Conservation (phyloP, 2,888 invertebrate genomes). For the Omphaloscelis lunosa region DNA sequence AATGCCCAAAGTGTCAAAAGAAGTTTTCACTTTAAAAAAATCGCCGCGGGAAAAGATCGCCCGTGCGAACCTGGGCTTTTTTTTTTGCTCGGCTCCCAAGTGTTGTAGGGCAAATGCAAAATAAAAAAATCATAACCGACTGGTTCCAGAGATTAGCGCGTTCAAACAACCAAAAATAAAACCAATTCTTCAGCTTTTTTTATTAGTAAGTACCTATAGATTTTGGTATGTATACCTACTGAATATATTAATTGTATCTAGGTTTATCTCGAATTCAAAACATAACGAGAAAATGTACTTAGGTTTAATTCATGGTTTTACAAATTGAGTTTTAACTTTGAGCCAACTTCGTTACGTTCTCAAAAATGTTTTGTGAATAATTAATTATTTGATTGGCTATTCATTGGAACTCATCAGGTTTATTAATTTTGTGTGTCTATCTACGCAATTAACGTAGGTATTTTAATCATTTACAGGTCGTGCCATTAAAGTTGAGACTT, state of each 20-base stretch:
- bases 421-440: constrained; percentile 27
- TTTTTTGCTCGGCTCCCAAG: too few relatives aligned
- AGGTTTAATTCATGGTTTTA: constrained; percentile 44
- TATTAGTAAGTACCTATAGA: background rate
- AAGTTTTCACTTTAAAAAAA: too few relatives aligned
- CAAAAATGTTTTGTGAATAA: constrained; percentile 72
- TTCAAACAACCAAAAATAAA: too few relatives aligned
- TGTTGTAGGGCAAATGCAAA: too few relatives aligned
- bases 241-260: background rate
- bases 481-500: too few relatives aligned
- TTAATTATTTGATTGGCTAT: constrained; percentile 72
- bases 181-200: background rate
- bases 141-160: too few relatives aligned
- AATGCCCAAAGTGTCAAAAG: too few relatives aligned
- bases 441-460: constrained; percentile 12
- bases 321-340: constrained; percentile 68
- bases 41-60: too few relatives aligned
- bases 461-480: background rate
- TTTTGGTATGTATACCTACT: background rate
- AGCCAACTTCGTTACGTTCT: constrained; percentile 50
- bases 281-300: constrained; percentile 56
- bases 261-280: constrained; percentile 52
- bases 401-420: constrained; percentile 61
- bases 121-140: too few relatives aligned
- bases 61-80: too few relatives aligned